Evolutionary conservation across 2,113 vertebrate genomes (phyloP).

Genomic region (Erythrocercus mccallii): DNA sequence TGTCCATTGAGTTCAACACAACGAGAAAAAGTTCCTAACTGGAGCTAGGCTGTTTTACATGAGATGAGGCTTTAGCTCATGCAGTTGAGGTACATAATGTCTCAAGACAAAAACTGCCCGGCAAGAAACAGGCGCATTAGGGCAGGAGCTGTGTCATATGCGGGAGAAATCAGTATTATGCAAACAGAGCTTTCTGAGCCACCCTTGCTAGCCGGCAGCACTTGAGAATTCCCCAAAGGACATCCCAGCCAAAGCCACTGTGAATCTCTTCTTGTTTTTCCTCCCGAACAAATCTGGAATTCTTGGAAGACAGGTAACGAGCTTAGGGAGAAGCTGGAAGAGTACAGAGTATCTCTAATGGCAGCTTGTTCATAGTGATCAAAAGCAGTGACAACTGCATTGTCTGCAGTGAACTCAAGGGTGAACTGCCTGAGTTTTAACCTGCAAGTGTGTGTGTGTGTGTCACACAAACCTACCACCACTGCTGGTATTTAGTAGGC

Average conservation of each 20-base stretch:
- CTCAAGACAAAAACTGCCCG: neutral
- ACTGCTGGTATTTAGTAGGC: neutral
- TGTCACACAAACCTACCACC: neutral
- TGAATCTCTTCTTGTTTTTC: neutral
- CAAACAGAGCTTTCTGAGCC: neutral
- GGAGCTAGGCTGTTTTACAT: neutral
- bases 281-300: neutral
- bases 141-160: neutral
- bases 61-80: neutral
- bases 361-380: neutral
- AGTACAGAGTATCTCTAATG: neutral
- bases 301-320: neutral
- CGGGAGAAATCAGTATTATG: neutral
- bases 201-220: neutral
- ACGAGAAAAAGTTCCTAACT: neutral
- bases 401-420: neutral
- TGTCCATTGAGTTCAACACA: neutral
- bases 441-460: rapidly evolving
- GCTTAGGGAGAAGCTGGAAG: neutral
- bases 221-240: neutral
- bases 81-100: neutral
- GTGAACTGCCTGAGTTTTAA: neutral
- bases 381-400: neutral
- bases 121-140: neutral
- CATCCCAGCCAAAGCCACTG: neutral